Base-by-base conservation (phyloP, 1,140 invertebrate genomes). In the Meloidogyne exigua region DNA sequence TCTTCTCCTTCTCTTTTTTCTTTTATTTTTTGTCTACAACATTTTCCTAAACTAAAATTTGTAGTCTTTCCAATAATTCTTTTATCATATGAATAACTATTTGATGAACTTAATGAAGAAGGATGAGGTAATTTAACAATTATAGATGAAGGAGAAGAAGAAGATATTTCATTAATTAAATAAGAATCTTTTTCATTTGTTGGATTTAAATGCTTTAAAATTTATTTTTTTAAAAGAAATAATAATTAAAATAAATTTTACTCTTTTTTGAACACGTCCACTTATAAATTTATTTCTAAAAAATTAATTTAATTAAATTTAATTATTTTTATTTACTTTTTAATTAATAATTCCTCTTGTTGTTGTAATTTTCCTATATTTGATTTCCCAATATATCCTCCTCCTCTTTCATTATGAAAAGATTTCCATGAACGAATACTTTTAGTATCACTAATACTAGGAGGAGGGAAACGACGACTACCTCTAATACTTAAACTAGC, bases 371-470 rank as follows among this genome's bases (percentile, higher is more conserved):
- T 66, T 36, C 18, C 26, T 18, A 73, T 5, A 62, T 65, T 71
- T 26, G 36, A 36, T 18, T 75, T 75, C 1, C 39, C 42, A 21
- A 25, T 32, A 18, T 2, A 2, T 44, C 63, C 28, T 63, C 57
- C 64, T 44, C 44, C 62, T 73, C 66, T 42, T 66, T 72, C 23
- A 39, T 26, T 44, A 64, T 68, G 25, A 68, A 74, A 28, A 63
- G 66, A 66, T 66, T 68, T 36, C 69, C 73, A 36, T 76, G 77
- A 69, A 70, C 83, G 57, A 39, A 87, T 78, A 63, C 83, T 85
- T 70, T 87, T 87, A 12, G 84, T 87, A 68, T 87, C 85, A 32
- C 79, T 65, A 69, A 23, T 65, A 62, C 25, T 64, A 23, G n/a
- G 57, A 68, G 2, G 25, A 68, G 2, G 25, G 25, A 12, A n/a